Evolutionary conservation across 2,888 invertebrate genomes (phyloP).

Genomic region (Aradus depressus): DNA sequence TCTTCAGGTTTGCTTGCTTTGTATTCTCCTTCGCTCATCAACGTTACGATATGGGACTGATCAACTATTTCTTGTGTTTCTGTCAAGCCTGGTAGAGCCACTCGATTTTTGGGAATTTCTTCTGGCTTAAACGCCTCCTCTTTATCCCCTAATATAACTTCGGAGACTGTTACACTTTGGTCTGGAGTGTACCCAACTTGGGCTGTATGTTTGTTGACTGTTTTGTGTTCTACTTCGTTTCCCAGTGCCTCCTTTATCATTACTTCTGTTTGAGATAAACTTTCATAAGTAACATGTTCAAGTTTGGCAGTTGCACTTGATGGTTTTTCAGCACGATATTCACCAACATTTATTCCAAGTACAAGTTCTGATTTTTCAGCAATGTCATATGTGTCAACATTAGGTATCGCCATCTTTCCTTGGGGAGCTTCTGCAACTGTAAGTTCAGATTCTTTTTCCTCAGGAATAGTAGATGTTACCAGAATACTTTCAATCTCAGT

Average conservation of each 20-base stretch:
- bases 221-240: conserved; percentile 25
- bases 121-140: conserved; percentile 37
- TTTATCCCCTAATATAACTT: conserved; percentile 44
- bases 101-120: conserved; percentile 28
- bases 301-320: conserved; percentile 35
- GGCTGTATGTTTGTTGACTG: conserved; percentile 27
- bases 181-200: conserved; percentile 35
- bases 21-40: conserved; percentile 37
- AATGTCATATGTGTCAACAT: conserved; percentile 39
- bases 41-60: conserved; percentile 39
- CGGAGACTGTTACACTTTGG: conserved; percentile 46
- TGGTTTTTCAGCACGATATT: conserved; percentile 33
- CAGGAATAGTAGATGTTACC: conserved; percentile 38
- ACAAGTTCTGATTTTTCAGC: conserved; percentile 41
- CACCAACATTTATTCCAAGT: conserved; percentile 32
- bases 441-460: conserved; percentile 40
- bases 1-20: conserved; percentile 26
- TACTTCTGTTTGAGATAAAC: conserved; percentile 35
- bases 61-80: conserved; percentile 39
- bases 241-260: conserved; percentile 33
- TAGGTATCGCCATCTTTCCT: conserved; percentile 33
- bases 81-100: conserved; percentile 26
- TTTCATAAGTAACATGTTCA: conserved; percentile 38
- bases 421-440: conserved; percentile 31
- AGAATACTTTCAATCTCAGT: conserved; percentile 34